These are phyloP conservation scores for Donacobius atricapilla DNA, from an alignment of 2,113 vertebrate species.

Conservation along the genomic window DNA sequence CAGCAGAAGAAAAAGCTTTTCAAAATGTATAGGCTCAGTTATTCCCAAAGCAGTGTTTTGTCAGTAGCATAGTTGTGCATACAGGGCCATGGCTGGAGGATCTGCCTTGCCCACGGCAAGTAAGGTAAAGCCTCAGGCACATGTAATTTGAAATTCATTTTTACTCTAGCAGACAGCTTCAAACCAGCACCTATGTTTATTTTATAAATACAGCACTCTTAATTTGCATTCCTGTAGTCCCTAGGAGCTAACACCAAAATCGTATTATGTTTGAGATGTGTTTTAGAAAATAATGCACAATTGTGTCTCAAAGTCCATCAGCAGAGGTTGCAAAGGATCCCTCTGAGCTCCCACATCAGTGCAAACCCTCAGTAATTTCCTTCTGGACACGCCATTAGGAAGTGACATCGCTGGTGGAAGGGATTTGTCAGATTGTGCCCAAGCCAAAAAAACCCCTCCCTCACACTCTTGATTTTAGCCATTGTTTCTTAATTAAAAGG, in stretches of 20 bases:
- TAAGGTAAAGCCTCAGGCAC: constrained; percentile 60
- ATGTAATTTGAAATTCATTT: constrained; percentile 69
- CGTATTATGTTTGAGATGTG: not conserved
- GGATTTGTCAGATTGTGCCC: not conserved
- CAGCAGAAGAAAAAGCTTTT: constrained; percentile 25
- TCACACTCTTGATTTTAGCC: not conserved
- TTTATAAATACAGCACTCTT: constrained; percentile 51
- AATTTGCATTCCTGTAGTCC: constrained; percentile 40
- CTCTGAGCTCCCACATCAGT: not conserved
- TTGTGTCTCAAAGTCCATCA: constrained; percentile 27
- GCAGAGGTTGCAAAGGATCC: not conserved
- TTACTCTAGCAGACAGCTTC: constrained; percentile 41
- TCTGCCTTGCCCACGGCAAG: constrained; percentile 67
- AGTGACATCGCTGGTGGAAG: not conserved
- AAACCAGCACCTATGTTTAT: constrained; percentile 58
- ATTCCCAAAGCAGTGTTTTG: constrained; percentile 55
- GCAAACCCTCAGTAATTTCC: not conserved
- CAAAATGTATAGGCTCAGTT: constrained; percentile 46
- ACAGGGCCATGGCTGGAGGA: constrained; percentile 32
- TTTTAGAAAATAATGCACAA: constrained; percentile 47
- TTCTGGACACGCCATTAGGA: not conserved
- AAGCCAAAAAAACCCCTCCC: not conserved
- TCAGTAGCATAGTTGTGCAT: constrained; percentile 37
- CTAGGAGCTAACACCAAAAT: constrained; percentile 30
- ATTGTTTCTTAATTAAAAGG: not conserved